Evolutionary conservation across 2,113 vertebrate genomes (phyloP).

Genomic region (Leptobrachium leishanense): DNA sequence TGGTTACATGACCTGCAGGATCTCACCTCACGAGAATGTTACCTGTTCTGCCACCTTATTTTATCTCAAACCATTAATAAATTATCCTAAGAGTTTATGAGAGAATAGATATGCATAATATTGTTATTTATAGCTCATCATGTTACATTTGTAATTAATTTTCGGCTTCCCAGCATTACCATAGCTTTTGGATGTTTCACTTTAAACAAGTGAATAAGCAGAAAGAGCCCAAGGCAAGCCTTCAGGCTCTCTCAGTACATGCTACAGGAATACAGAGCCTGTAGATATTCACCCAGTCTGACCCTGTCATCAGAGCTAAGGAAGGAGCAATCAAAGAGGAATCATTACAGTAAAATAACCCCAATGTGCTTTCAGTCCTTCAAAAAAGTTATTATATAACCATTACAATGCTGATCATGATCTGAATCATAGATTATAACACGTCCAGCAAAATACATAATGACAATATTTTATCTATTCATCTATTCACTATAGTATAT

Average conservation of each 20-base stretch:
- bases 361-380: not conserved
- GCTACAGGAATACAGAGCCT: constrained; percentile 18
- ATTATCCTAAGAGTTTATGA: not conserved
- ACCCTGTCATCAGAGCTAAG: constrained; percentile 20
- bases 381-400: not conserved
- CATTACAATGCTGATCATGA: not conserved
- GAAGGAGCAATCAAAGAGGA: constrained; percentile 6
- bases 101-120: not conserved
- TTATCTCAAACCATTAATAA: not conserved
- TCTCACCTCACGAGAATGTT: no score
- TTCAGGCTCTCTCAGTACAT: constrained; percentile 18
- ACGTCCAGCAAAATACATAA: no score
- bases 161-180: constrained; percentile 7
- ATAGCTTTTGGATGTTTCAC: constrained; percentile 29
- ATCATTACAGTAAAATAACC: not conserved
- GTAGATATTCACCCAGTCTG: constrained; percentile 13
- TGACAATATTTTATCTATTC: no score
- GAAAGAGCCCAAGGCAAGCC: constrained; percentile 31
- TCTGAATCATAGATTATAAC: not conserved
- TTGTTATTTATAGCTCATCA: constrained; percentile 15
- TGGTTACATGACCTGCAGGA: no score
- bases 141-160: constrained; percentile 34
- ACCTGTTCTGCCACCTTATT: not conserved
- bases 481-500: no score
- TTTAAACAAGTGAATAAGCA: constrained; percentile 34